Evolutionary conservation across 2,888 invertebrate genomes (phyloP), one percentile per base, ranked within the genome.

Genomic region (Pherbina coryleti): DNA sequence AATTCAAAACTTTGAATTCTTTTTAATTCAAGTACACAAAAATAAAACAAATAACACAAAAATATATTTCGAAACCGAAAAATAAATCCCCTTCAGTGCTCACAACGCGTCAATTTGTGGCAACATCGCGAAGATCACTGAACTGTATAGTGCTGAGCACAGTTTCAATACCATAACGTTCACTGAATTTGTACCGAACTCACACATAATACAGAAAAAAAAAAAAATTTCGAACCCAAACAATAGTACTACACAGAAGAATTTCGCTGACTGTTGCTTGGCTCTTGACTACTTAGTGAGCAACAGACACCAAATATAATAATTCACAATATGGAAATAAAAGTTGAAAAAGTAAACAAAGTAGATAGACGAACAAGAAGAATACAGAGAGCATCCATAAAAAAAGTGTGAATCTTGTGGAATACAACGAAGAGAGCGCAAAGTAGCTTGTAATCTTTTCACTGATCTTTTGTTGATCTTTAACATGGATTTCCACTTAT

Each of bases 121-220:
- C 84, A 84, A 84, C 83, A 85, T 81, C 83, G 80, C 82, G 84
- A 82, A 82, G 84, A 85, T 85, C 84, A 86, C 86, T 86, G 82
- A 84, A 83, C 82, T 81, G 77, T 77, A 66, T 31, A 75, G 57
- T 9, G 9, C 72, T 25, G 67, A 60, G 66, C 34, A 62, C 25
- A 31, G 64, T 76, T 78, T 70, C 78, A 66, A 19, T 76, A 78
- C 78, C 80, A 79, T 22, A 55, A 25, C 34, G 67, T 80, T 80
- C 69, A 44, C 60, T 37, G 28, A n/a, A 28, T 60, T 62, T 60
- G 60, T 64, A 4, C 66, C 17, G 25, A 44, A 11, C 44, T 4
- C 44, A 28, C 14, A 17, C 9, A 28, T 28, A 60, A 25, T 28
- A 60, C 28, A 60, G 28, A 25, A 60, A 60, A 22, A 22, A 22